Conservation (phyloP, 2,797 vertebrate genomes). For the Sparidentex hasta region DNA sequence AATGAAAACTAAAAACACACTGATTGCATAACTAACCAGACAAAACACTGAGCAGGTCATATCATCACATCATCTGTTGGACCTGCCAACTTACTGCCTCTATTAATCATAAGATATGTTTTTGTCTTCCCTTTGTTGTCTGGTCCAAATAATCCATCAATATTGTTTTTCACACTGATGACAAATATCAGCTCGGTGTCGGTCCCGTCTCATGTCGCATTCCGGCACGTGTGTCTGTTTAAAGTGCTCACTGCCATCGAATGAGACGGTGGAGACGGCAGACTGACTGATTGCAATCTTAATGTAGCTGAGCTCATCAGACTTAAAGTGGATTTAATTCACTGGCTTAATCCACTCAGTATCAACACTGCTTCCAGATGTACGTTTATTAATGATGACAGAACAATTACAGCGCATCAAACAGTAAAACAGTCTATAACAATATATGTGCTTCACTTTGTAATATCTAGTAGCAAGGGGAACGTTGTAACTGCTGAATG, state of each 20-base stretch:
- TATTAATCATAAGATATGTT: no score
- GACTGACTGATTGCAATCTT: neutral
- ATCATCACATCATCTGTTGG: no score
- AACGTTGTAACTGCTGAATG: neutral
- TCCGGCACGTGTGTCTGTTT: neutral
- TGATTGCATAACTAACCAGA: no score
- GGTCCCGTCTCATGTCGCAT: neutral
- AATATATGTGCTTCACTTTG: neutral
- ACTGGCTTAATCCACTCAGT: neutral
- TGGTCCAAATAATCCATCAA: no score
- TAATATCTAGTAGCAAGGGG: neutral
- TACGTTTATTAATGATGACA: neutral
- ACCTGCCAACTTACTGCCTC: no score
- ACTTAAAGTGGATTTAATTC: neutral
- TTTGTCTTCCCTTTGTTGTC: no score
- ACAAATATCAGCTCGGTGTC: neutral
- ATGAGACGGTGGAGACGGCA: neutral
- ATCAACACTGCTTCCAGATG: neutral
- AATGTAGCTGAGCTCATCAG: slow-evolving; percentile 8
- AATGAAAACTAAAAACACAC: no score
- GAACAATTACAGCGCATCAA: neutral
- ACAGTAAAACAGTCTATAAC: neutral
- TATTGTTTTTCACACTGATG: neutral
- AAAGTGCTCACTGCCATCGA: neutral
- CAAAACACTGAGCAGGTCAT: no score